Evolutionary conservation across 2,888 invertebrate species (phyloP), one percentile per base, ranked within the genome.

Genomic region (Leptopilina myrica): DNA sequence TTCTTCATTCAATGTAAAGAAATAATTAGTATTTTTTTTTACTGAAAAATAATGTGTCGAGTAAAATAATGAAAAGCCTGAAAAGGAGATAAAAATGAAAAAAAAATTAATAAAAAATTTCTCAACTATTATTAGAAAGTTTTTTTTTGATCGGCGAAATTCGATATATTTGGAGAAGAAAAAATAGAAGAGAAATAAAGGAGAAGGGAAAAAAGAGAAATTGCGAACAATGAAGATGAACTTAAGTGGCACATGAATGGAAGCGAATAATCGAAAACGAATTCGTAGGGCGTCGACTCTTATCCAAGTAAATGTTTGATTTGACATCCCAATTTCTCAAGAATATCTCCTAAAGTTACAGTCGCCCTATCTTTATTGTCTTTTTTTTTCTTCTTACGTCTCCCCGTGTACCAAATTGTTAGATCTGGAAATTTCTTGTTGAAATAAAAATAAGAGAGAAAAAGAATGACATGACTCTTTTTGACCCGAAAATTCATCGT

Each of bases 231-330:
- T 69, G 53, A 69, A 69, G 43, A 43, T 43, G 43, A 43, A 43
- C 53, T 73, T 33, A 26, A 33, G 14, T 73, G n/a, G 12, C 33
- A 73, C 33, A 26, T 73, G n/a, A 56, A 73, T 69, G 49, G 67
- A 26, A 15, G 49, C 73, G 53, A 73, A 73, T 73, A 73, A 73
- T 73, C 53, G 69, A 69, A 69, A 69, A 69, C 53, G 69, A 69
- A 69, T 33, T 69, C 26, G 33, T 69, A 53, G 56, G 56, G n/a
- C 69, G 53, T 56, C 14, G n/a, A 69, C 53, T 69, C 69, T 56
- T 69, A 69, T 53, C 53, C 53, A 26, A 26, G 26, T 26, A 56
- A 53, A 69, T 53, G 53, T 33, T 69, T 56, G n/a, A 69, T 53
- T 69, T n/a, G 53, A 14, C 53, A 69, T 26, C 53, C 69, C 69